A percentile compares a stretch with the other conserved stretches of the same genome.
These are phyloP conservation scores for Euproctis similis DNA, from an alignment of 2,888 invertebrate species.

Conservation along the genomic window DNA sequence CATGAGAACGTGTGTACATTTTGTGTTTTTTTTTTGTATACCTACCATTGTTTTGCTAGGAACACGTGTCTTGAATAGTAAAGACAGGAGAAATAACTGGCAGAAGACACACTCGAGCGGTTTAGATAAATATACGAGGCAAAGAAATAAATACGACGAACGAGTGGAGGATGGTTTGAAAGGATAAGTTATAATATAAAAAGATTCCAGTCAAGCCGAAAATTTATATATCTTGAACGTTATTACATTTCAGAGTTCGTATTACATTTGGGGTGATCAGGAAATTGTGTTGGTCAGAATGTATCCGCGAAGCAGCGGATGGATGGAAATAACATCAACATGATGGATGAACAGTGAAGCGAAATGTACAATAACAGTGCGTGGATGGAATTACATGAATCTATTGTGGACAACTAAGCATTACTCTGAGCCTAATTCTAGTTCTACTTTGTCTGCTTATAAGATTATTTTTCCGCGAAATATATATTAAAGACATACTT, in stretches of 20 bases:
- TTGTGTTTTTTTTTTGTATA: too few species aligned
- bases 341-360: conserved; percentile 15
- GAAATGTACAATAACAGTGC: conserved; percentile 5
- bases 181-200: background rate
- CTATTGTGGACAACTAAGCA: conserved; percentile 1
- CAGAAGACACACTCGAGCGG: too few species aligned
- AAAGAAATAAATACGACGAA: background rate
- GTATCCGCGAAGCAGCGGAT: conserved; percentile 16
- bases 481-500: too few species aligned
- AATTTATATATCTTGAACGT: background rate
- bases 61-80: too few species aligned
- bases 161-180: background rate
- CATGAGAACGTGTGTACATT: too few species aligned
- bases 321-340: conserved; percentile 14
- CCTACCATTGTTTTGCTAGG: too few species aligned
- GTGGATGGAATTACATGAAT: conserved; percentile 8
- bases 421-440: too few species aligned
- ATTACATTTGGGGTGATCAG: conserved; percentile 5
- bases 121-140: too few species aligned
- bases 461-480: too few species aligned
- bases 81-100: too few species aligned
- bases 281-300: conserved; percentile 15
- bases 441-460: too few species aligned
- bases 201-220: background rate
- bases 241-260: conserved; percentile 12